phyloP scores from a whole-genome alignment of 2,888 invertebrate genomes.

The Lasioglossum villosulum region DNA sequence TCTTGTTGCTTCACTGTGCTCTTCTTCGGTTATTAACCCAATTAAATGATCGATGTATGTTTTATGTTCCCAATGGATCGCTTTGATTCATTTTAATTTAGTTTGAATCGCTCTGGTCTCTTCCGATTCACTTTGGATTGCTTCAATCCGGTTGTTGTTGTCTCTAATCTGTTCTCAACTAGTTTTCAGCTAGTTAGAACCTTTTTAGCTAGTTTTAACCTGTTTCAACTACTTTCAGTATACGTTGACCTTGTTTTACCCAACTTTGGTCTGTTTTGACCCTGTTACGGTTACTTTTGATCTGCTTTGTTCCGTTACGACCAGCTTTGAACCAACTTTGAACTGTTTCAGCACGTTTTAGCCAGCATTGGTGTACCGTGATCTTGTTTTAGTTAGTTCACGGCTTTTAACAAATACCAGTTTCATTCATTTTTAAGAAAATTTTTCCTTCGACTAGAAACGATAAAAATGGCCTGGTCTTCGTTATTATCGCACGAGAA shows the following conservation, averaged over 20 bases:
- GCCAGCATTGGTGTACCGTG: neutral
- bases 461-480: too few relatives aligned
- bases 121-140: too few relatives aligned
- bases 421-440: neutral
- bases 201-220: neutral
- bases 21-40: neutral
- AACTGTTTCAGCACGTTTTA: neutral
- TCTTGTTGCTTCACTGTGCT: neutral
- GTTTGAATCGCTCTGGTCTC: neutral
- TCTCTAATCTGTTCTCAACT: too few relatives aligned
- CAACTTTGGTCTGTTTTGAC: neutral
- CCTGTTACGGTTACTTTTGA: neutral
- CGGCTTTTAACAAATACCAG: neutral
- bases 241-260: neutral
- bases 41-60: neutral
- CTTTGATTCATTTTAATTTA: neutral
- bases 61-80: too few relatives aligned
- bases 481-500: neutral
- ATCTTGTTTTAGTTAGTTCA: neutral
- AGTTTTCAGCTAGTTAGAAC: neutral
- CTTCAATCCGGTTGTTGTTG: too few relatives aligned
- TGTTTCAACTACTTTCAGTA: neutral
- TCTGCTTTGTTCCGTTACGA: neutral
- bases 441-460: too few relatives aligned
- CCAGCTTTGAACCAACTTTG: neutral